phyloP scores from a whole-genome alignment of 2,113 vertebrate genomes.

The Mesocricetus auratus region DNA sequence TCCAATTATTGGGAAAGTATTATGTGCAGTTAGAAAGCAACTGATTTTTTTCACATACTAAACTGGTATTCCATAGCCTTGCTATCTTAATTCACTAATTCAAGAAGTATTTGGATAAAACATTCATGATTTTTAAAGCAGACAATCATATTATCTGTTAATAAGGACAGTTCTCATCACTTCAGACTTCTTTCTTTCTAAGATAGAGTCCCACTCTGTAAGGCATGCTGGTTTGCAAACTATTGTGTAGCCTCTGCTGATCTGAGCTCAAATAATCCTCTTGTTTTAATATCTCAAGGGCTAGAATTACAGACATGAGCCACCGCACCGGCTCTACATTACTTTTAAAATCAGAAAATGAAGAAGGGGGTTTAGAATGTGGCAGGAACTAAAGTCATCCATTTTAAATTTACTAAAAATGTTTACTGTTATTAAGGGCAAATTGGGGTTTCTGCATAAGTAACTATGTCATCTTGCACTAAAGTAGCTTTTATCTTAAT shows the following conservation, averaged over 20 bases:
- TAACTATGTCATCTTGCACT: neutral
- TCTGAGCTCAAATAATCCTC: neutral
- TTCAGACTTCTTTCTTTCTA: neutral
- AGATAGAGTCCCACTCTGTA: neutral
- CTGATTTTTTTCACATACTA: neutral
- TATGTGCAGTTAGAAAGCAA: neutral
- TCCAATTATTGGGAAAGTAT: neutral
- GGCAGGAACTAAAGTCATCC: neutral
- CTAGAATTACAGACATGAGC: too few species aligned
- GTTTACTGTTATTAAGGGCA: neutral
- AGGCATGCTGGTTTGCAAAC: neutral
- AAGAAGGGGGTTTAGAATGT: neutral
- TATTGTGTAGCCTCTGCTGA: neutral
- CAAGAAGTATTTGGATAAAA: neutral
- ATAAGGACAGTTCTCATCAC: neutral
- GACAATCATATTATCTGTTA: neutral
- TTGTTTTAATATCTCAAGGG: neutral
- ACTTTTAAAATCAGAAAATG: neutral
- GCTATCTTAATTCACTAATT: neutral
- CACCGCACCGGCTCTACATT: neutral
- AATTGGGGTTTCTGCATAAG: neutral
- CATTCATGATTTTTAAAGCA: neutral
- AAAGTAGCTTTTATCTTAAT: neutral
- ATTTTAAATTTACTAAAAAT: neutral
- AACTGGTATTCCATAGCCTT: neutral